phyloP scores from a whole-genome alignment of 37 sponge, comb jelly and placozoan species.

The Beroe forskalii region DNA sequence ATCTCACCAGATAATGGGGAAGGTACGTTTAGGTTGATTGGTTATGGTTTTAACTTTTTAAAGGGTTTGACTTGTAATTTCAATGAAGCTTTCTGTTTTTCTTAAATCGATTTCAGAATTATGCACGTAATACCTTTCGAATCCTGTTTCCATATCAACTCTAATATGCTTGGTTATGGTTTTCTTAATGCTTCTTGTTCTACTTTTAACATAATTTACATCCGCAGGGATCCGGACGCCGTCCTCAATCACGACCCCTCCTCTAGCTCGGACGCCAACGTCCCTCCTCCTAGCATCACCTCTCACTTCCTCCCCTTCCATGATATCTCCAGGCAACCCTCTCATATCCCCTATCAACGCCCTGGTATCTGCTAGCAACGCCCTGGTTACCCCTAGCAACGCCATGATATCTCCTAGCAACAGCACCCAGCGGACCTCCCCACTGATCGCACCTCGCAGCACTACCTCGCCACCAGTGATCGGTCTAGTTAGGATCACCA shows the following conservation, averaged over 20 bases:
- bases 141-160: too few species aligned
- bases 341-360: not conserved
- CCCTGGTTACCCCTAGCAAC: not conserved
- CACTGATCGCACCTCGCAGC: too few species aligned
- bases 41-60: too few species aligned
- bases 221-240: not conserved
- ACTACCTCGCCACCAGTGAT: not conserved
- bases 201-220: too few species aligned
- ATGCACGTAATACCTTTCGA: too few species aligned
- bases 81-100: too few species aligned
- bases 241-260: not conserved
- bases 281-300: not conserved
- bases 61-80: too few species aligned
- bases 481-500: not conserved
- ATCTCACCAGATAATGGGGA: too few species aligned
- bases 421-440: not conserved
- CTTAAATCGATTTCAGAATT: too few species aligned
- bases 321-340: not conserved
- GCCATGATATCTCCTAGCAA: not conserved
- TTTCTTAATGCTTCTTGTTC: too few species aligned
- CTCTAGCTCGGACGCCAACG: not conserved
- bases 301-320: not conserved
- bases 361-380: not conserved
- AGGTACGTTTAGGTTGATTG: too few species aligned
- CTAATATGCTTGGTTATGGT: too few species aligned